Evolutionary conservation across 2,797 vertebrate species (phyloP).

Genomic region (Silurus aristotelis): DNA sequence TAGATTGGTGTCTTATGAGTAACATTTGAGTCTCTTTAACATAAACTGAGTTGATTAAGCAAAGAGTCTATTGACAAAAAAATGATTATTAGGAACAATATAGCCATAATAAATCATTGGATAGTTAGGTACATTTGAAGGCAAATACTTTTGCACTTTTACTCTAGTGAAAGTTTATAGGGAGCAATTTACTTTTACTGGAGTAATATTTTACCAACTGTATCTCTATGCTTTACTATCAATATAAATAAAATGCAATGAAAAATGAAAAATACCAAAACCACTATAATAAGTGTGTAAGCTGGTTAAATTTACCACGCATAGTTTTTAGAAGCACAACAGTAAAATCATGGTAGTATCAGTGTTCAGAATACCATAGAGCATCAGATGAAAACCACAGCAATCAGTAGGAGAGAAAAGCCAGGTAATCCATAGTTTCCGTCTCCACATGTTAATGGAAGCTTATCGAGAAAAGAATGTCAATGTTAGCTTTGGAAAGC

Average conservation of each 20-base stretch:
- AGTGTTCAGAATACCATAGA: background rate
- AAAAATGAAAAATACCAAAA: background rate
- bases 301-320: background rate
- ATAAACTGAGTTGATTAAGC: no score
- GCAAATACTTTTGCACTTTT: no score
- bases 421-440: constrained; percentile 39
- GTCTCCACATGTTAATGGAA: constrained; percentile 22
- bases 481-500: constrained; percentile 31
- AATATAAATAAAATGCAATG: background rate
- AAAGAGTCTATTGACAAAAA: no score
- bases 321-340: background rate
- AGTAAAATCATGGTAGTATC: background rate
- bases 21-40: no score
- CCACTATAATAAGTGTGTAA: background rate
- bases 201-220: no score
- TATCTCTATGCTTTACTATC: background rate
- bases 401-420: constrained; percentile 16
- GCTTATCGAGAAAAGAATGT: constrained; percentile 14
- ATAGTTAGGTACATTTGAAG: no score
- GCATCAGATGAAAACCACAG: background rate
- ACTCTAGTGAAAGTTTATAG: no score
- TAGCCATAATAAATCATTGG: no score
- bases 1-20: no score
- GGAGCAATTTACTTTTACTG: no score
- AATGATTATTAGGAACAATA: no score